Conservation (phyloP, 2,113 vertebrate species). For the Corythornis vintsioides region DNA sequence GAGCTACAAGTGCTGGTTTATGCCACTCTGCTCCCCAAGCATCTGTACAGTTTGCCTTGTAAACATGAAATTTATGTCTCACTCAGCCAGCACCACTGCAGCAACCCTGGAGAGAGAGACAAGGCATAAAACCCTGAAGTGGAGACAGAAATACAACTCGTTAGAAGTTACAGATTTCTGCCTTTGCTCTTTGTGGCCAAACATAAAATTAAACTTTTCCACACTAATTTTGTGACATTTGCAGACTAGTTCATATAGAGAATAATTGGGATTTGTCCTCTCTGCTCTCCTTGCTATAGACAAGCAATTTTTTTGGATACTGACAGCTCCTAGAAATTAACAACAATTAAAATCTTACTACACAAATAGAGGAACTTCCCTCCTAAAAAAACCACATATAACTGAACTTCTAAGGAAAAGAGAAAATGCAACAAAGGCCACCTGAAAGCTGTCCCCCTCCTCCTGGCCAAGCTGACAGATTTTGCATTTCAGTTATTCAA, state of each 20-base stretch:
- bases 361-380: background rate
- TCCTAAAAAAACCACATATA: background rate
- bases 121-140: background rate
- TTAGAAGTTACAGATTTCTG: background rate
- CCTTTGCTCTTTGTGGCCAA: background rate
- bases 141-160: background rate
- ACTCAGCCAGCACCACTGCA: background rate
- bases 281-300: background rate
- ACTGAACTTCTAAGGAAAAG: background rate
- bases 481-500: background rate
- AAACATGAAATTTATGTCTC: constrained; percentile 3
- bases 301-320: background rate
- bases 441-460: background rate
- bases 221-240: background rate
- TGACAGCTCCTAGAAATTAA: background rate
- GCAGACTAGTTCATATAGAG: background rate
- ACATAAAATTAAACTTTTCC: background rate
- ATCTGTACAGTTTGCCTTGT: constrained; percentile 28
- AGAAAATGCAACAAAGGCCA: background rate
- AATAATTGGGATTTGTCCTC: background rate
- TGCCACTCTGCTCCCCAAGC: background rate
- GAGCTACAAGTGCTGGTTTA: background rate
- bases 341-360: background rate
- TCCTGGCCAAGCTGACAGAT: background rate
- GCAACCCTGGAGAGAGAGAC: background rate